Evolutionary conservation across 2,797 vertebrate species (phyloP).

Genomic region (Sternarchorhynchus goeldii): DNA sequence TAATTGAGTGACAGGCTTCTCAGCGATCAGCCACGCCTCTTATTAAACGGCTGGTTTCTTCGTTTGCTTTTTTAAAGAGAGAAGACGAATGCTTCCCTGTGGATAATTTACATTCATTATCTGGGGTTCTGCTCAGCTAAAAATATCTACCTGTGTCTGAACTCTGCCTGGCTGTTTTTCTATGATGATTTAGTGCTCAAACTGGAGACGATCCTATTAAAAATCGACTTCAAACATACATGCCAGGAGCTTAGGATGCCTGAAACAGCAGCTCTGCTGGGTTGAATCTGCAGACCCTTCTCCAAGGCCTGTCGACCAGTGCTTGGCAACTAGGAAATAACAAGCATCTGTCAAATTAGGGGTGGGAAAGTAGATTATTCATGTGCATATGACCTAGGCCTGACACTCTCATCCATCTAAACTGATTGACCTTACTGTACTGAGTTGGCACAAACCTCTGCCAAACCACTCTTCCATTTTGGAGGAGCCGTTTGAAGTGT

Average conservation of each 20-base stretch:
- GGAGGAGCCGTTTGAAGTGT: conserved; percentile 22
- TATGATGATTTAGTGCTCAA: conserved; percentile 54
- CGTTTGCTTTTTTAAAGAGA: conserved; percentile 48
- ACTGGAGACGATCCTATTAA: conserved; percentile 54
- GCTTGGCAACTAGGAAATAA: conserved; percentile 11
- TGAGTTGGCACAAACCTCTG: not conserved
- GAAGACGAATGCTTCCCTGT: conserved; percentile 59
- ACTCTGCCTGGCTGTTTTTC: conserved; percentile 60
- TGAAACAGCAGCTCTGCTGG: conserved; percentile 26
- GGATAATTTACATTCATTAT: conserved; percentile 70
- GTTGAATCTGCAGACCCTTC: conserved; percentile 28
- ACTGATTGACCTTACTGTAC: not conserved
- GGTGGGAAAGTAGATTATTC: conserved; percentile 14
- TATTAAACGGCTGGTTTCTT: conserved; percentile 57
- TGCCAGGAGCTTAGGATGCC: conserved; percentile 3
- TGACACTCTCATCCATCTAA: not conserved
- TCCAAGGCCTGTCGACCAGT: not conserved
- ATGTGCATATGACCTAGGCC: not conserved
- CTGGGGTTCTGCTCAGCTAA: conserved; percentile 67
- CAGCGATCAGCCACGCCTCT: conserved; percentile 55
- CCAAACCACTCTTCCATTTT: conserved; percentile 2
- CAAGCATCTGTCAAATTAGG: conserved; percentile 2
- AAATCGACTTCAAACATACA: conserved; percentile 25
- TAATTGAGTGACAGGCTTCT: conserved; percentile 39
- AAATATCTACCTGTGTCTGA: conserved; percentile 64